Percentiles rank a stretch among this genome's conserved stretches.
phyloP scores from a whole-genome alignment of 2,888 invertebrate genomes.

The Ophraella communa region DNA sequence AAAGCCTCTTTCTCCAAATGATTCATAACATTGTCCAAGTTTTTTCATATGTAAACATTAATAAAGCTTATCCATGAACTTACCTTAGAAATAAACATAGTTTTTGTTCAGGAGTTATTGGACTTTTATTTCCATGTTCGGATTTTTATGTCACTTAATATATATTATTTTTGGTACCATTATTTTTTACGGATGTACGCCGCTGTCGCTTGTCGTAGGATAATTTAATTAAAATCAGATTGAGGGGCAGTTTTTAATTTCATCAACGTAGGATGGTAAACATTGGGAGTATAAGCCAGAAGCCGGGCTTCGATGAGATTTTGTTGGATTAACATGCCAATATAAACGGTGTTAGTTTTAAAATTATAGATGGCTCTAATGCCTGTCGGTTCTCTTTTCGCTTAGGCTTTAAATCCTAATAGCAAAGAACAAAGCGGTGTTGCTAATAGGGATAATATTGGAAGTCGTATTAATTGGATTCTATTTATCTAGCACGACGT shows the following conservation, averaged over 20 bases:
- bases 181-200: not conserved
- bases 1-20: no score
- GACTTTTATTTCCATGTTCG: not conserved
- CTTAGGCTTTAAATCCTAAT: not conserved
- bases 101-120: no score
- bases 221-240: slow-evolving; percentile 56
- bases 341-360: slow-evolving; percentile 32
- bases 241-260: slow-evolving; percentile 56
- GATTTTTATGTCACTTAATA: not conserved
- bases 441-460: not conserved
- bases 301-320: slow-evolving; percentile 8
- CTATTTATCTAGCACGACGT: not conserved
- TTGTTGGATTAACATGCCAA: slow-evolving; percentile 36
- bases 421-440: not conserved
- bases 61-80: no score
- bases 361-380: slow-evolving; percentile 11
- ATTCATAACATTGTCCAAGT: no score
- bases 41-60: no score
- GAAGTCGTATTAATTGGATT: not conserved
- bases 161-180: not conserved
- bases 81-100: no score
- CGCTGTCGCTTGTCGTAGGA: slow-evolving; percentile 38
- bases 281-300: slow-evolving; percentile 4
- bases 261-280: slow-evolving; percentile 13
- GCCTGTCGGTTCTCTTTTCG: not conserved